These are phyloP conservation scores for Cydia amplana DNA, from an alignment of 1,140 invertebrate genomes.

Conservation along the genomic window DNA sequence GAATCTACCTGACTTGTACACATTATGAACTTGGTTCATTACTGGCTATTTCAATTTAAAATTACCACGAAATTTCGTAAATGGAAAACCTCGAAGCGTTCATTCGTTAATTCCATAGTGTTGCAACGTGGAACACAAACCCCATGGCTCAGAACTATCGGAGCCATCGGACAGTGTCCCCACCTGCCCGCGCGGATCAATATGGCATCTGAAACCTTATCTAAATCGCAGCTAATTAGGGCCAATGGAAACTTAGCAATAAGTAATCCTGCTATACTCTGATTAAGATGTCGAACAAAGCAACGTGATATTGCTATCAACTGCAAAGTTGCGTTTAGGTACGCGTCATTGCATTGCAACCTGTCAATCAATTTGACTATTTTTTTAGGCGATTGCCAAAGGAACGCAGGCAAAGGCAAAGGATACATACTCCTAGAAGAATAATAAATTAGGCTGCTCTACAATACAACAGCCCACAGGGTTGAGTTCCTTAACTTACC, in stretches of 20 bases:
- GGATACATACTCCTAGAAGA: too few relatives aligned
- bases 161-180: slow-evolving; percentile 42
- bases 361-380: neutral
- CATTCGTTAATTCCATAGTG: slow-evolving; percentile 39
- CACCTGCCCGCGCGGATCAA: slow-evolving; percentile 26
- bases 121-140: slow-evolving; percentile 44
- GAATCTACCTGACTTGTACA: too few relatives aligned
- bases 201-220: slow-evolving; percentile 24
- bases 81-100: slow-evolving; percentile 16
- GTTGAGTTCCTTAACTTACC: neutral
- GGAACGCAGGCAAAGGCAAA: neutral
- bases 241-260: neutral
- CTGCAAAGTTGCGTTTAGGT: neutral
- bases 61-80: slow-evolving; percentile 20
- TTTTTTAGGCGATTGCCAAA: neutral
- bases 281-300: neutral
- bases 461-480: neutral
- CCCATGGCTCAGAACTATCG: slow-evolving; percentile 50
- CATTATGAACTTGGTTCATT: neutral
- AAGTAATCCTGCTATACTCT: neutral
- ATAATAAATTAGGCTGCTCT: neutral
- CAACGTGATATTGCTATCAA: neutral
- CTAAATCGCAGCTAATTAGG: slow-evolving; percentile 4
- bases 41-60: neutral
- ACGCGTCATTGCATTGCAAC: neutral